Evolutionary conservation across 2,797 vertebrate species (phyloP).

Genomic region (Cygnus olor): DNA sequence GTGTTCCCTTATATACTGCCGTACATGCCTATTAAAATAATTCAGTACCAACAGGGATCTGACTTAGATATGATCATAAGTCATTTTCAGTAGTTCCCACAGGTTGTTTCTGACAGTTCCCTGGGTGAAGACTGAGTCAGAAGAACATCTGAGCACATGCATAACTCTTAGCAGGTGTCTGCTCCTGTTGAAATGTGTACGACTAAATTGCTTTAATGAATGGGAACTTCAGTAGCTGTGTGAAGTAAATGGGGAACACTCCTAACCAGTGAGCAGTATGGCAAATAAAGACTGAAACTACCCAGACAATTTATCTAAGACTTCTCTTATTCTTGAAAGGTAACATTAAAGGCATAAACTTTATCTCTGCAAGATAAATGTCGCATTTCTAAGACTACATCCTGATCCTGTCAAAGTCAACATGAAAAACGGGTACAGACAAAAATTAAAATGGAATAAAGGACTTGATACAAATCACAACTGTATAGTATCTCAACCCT

Average conservation of each 20-base stretch:
- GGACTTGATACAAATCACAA: neutral
- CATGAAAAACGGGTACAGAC: neutral
- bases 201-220: neutral
- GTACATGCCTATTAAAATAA: neutral
- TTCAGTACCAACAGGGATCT: neutral
- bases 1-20: neutral
- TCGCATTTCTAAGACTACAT: slow-evolving; percentile 17
- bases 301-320: neutral
- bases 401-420: neutral
- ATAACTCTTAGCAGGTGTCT: neutral
- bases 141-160: neutral
- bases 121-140: neutral
- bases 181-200: neutral
- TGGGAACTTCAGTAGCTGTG: neutral
- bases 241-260: neutral
- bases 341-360: slow-evolving; percentile 21
- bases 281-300: slow-evolving; percentile 15
- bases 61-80: neutral
- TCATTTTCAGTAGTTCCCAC: neutral
- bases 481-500: neutral
- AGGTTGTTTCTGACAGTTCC: neutral
- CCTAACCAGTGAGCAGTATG: neutral
- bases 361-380: neutral
- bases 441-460: slow-evolving; percentile 18
- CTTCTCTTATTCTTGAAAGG: slow-evolving; percentile 6